Conservation (phyloP, 1,140 invertebrate genomes). For the Caenorhabditis elegans region DNA sequence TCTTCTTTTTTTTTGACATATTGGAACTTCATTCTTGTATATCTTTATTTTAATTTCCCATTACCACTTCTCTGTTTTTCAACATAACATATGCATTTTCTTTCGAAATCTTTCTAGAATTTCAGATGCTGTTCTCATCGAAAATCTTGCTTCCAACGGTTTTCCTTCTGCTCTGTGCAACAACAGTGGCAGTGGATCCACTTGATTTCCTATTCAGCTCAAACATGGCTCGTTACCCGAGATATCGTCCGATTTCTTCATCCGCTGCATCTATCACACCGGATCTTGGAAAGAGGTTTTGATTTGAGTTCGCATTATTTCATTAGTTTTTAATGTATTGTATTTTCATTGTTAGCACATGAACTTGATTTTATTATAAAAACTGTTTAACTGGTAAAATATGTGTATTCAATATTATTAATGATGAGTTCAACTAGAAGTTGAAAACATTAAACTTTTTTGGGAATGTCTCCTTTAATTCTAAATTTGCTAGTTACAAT, state of each 20-base stretch:
- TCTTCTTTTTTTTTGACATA: no score
- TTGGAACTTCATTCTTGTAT: no score
- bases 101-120: neutral
- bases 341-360: no score
- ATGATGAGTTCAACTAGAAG: no score
- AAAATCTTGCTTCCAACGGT: neutral
- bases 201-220: slow-evolving; percentile 19
- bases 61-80: neutral
- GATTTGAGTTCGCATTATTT: neutral
- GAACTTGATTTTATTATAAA: no score
- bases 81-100: neutral
- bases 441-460: no score
- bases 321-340: neutral
- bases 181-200: neutral
- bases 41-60: no score
- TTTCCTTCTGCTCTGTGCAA: neutral
- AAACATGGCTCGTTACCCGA: slow-evolving; percentile 4
- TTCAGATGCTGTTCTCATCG: neutral
- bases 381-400: no score
- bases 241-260: neutral
- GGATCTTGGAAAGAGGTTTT: slow-evolving; percentile 5
- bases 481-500: neutral
- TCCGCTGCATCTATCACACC: neutral
- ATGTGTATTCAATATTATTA: no score
- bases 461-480: no score